phyloP scores from a whole-genome alignment of 1,140 invertebrate species.

The Lysiphlebus fabarum region DNA sequence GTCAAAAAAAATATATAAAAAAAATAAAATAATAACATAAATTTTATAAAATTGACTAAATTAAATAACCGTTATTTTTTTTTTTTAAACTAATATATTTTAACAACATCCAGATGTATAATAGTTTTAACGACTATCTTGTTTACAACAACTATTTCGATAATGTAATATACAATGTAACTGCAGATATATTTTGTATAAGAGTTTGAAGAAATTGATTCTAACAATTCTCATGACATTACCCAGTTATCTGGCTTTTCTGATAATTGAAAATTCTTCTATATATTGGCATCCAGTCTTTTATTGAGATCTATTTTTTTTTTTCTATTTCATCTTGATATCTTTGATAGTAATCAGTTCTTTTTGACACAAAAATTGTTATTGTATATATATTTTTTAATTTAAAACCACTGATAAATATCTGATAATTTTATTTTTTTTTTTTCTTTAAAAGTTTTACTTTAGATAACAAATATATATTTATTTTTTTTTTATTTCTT shows the following conservation, averaged over 20 bases:
- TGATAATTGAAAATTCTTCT: slow-evolving; percentile 11
- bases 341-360: not conserved
- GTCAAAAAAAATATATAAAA: too few species aligned
- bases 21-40: too few species aligned
- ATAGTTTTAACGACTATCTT: slow-evolving; percentile 9
- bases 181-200: not conserved
- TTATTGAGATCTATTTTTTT: slow-evolving; percentile 7
- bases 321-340: not conserved
- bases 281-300: not conserved
- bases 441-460: not conserved
- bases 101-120: slow-evolving; percentile 7
- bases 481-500: not conserved
- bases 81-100: not conserved
- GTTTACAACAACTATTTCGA: not conserved
- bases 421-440: not conserved
- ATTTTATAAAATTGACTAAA: too few species aligned
- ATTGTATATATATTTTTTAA: not conserved
- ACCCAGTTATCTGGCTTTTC: slow-evolving; percentile 8
- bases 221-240: slow-evolving; percentile 5
- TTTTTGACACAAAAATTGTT: not conserved
- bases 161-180: slow-evolving; percentile 1
- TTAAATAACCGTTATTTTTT: not conserved
- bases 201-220: not conserved
- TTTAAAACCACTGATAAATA: not conserved
- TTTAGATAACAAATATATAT: not conserved